These are phyloP conservation scores for Ylistrum balloti DNA, from an alignment of 1,140 invertebrate species.

Conservation along the genomic window DNA sequence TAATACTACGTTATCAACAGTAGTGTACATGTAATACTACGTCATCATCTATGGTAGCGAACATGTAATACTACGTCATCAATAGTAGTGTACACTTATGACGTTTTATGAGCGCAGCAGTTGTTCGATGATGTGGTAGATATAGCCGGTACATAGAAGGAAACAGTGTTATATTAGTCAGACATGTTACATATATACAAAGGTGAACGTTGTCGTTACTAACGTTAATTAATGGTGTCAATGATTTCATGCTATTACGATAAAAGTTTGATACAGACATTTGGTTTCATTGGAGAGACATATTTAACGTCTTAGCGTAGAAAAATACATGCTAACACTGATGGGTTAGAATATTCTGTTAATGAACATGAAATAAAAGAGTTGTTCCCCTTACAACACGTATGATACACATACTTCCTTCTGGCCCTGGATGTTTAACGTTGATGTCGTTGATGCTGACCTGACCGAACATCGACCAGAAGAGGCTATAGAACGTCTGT, in stretches of 20 bases:
- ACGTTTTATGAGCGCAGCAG: too few species aligned
- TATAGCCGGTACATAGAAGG: too few species aligned
- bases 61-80: too few species aligned
- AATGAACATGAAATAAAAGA: not conserved
- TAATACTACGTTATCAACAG: too few species aligned
- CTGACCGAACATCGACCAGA: slow-evolving; percentile 91
- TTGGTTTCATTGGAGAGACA: not conserved
- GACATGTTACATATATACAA: not conserved
- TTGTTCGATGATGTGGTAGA: too few species aligned
- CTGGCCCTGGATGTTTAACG: slow-evolving; percentile 81
- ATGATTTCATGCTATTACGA: not conserved
- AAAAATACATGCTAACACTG: not conserved
- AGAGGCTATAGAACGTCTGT: slow-evolving; percentile 87
- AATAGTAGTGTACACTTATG: too few species aligned
- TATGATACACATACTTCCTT: slow-evolving; percentile 70
- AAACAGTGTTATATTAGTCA: not conserved
- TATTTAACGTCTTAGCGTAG: not conserved
- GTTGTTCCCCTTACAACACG: not conserved
- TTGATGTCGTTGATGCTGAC: slow-evolving; percentile 87
- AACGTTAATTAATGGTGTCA: not conserved
- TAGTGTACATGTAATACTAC: too few species aligned
- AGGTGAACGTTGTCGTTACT: not conserved
- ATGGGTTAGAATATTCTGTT: not conserved
- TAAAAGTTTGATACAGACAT: not conserved
- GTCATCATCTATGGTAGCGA: too few species aligned